phyloP scores from a whole-genome alignment of 2,113 vertebrate species.

The Meles meles region DNA sequence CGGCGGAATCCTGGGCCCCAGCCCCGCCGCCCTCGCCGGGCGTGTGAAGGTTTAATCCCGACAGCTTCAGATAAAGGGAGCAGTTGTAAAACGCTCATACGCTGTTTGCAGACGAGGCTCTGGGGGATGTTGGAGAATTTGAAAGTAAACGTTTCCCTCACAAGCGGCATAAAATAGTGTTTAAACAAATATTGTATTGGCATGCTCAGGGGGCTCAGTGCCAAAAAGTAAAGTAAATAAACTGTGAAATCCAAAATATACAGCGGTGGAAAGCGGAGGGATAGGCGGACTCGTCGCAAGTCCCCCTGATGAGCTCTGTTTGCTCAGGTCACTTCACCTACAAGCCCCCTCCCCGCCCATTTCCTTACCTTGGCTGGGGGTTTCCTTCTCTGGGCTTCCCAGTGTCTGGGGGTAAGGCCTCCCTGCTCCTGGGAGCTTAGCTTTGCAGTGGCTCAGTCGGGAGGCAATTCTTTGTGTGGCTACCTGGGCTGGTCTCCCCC shows the following conservation, averaged over 20 bases:
- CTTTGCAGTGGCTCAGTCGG: not conserved
- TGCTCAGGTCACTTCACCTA: slow-evolving; percentile 72
- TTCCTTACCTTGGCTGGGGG: slow-evolving; percentile 46
- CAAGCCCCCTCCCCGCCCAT: slow-evolving; percentile 1
- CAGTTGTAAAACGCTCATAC: slow-evolving; percentile 79
- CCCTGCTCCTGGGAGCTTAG: not conserved
- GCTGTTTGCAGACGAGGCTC: slow-evolving; percentile 72
- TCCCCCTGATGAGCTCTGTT: slow-evolving; percentile 73
- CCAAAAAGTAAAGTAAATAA: slow-evolving; percentile 88
- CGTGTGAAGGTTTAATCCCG: slow-evolving; percentile 72
- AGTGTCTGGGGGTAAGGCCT: not conserved
- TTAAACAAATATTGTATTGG: slow-evolving; percentile 87
- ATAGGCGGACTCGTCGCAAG: slow-evolving; percentile 74
- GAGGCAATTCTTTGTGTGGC: not conserved
- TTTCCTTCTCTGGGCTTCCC: not conserved
- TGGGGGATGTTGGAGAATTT: slow-evolving; percentile 81
- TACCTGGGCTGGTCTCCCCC: not conserved
- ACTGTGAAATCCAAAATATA: slow-evolving; percentile 86
- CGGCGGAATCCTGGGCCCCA: not conserved
- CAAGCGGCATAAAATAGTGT: slow-evolving; percentile 81
- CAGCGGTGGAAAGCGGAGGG: slow-evolving; percentile 67
- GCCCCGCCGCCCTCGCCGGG: not conserved
- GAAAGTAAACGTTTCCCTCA: slow-evolving; percentile 81
- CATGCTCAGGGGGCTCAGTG: slow-evolving; percentile 78
- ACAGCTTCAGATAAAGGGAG: slow-evolving; percentile 74